Evolutionary conservation across 2,113 vertebrate species (phyloP).

Genomic region (Psilopsiagon aymara): DNA sequence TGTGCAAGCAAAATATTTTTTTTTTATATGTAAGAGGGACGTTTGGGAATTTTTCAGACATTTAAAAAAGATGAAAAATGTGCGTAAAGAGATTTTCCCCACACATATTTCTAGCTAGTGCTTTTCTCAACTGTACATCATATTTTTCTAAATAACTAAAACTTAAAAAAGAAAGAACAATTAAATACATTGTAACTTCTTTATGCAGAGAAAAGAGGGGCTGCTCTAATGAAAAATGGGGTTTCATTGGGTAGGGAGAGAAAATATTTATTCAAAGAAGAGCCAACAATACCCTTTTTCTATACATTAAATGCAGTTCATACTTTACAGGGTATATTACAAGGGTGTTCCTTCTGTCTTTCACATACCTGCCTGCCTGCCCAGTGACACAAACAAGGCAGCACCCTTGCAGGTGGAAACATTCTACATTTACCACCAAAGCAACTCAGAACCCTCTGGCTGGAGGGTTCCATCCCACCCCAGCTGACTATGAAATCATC

Average conservation of each 20-base stretch:
- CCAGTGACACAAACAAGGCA: background rate
- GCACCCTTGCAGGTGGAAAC: background rate
- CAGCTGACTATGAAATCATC: background rate
- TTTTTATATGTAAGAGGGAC: background rate
- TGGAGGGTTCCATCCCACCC: background rate
- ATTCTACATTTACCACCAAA: background rate
- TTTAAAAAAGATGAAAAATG: background rate
- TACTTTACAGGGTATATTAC: slow-evolving; percentile 27
- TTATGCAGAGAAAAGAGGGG: slow-evolving; percentile 12
- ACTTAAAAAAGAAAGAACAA: background rate
- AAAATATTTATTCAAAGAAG: slow-evolving; percentile 37
- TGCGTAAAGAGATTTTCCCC: background rate
- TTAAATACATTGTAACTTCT: slow-evolving; percentile 22
- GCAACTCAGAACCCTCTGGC: background rate
- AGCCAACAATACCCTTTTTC: slow-evolving; percentile 16
- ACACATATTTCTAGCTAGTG: background rate
- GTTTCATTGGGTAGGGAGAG: background rate
- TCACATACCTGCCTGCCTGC: background rate
- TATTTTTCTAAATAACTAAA: slow-evolving; percentile 16
- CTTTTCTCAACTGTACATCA: background rate
- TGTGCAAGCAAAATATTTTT: background rate
- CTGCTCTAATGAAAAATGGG: background rate
- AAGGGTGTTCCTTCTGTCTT: background rate
- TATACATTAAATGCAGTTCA: slow-evolving; percentile 34
- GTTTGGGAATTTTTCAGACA: background rate